Evolutionary conservation across 2,113 vertebrate species (phyloP).

Genomic region (Motacilla tschutschensis): DNA sequence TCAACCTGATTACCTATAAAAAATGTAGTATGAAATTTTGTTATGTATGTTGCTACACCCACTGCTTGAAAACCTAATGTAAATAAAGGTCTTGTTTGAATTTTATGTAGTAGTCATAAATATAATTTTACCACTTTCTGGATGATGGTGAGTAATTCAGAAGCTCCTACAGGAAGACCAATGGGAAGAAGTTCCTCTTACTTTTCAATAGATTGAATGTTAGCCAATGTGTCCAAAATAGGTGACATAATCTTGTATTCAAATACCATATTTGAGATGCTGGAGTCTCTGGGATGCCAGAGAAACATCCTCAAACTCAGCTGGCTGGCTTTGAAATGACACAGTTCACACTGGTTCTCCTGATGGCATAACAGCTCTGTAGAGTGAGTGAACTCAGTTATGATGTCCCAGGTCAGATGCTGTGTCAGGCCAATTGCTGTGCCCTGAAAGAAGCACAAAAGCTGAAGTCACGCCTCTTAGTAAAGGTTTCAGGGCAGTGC

Average conservation of each 20-base stretch:
- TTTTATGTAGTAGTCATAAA: slow-evolving; percentile 25
- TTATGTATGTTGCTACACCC: slow-evolving; percentile 32
- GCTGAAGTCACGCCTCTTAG: background rate
- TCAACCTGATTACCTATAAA: slow-evolving; percentile 26
- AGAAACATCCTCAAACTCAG: rapidly evolving
- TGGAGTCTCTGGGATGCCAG: background rate
- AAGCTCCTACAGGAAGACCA: background rate
- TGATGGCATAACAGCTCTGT: too few relatives aligned
- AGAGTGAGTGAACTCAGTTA: background rate
- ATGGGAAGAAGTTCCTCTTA: background rate
- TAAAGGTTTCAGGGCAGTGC: background rate
- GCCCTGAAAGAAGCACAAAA: background rate
- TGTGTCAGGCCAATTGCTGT: background rate
- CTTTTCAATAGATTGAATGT: background rate
- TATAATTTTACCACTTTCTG: background rate
- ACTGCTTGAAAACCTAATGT: slow-evolving; percentile 33
- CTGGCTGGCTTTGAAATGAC: background rate
- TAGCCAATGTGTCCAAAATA: background rate
- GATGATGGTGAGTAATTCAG: background rate
- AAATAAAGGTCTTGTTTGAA: slow-evolving; percentile 55
- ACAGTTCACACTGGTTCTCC: background rate
- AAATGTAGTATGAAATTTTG: slow-evolving; percentile 27
- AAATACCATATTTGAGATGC: background rate
- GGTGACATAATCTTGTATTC: background rate
- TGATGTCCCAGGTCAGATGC: too few relatives aligned